These are phyloP conservation scores for Drosophila borealis DNA, from an alignment of 2,888 invertebrate genomes.

Conservation along the genomic window DNA sequence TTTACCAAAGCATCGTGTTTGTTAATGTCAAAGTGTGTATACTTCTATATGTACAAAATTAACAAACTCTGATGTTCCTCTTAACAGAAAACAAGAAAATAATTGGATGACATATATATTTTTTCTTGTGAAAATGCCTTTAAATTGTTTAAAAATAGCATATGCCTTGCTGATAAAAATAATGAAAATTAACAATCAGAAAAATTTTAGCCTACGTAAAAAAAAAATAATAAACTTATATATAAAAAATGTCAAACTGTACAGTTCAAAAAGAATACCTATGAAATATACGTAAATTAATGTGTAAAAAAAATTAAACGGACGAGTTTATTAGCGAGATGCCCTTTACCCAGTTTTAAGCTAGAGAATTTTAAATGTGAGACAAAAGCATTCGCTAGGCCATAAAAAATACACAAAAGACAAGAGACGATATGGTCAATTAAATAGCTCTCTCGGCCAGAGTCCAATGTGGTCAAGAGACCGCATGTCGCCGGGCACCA, in stretches of 20 bases:
- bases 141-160: neutral
- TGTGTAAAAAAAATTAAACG: conserved; percentile 15
- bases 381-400: conserved; percentile 13
- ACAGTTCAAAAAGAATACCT: neutral
- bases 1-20: too few relatives aligned
- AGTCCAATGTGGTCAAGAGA: conserved; percentile 52
- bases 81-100: neutral
- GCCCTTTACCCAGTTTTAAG: conserved; percentile 68
- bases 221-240: neutral
- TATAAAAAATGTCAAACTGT: conserved; percentile 5
- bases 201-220: neutral
- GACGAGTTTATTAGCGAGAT: conserved; percentile 37
- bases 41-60: neutral
- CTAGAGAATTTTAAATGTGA: conserved; percentile 34
- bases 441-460: conserved; percentile 37
- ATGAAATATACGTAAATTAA: conserved; percentile 12
- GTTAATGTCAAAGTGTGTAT: too few relatives aligned
- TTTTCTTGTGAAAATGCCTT: neutral
- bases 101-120: neutral
- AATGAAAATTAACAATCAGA: neutral
- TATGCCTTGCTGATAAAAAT: neutral
- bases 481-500: conserved; percentile 32
- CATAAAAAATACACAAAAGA: conserved; percentile 6
- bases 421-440: conserved; percentile 31
- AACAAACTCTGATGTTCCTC: neutral